phyloP scores from a whole-genome alignment of 2,797 vertebrate genomes.

The Agapornis canus region DNA sequence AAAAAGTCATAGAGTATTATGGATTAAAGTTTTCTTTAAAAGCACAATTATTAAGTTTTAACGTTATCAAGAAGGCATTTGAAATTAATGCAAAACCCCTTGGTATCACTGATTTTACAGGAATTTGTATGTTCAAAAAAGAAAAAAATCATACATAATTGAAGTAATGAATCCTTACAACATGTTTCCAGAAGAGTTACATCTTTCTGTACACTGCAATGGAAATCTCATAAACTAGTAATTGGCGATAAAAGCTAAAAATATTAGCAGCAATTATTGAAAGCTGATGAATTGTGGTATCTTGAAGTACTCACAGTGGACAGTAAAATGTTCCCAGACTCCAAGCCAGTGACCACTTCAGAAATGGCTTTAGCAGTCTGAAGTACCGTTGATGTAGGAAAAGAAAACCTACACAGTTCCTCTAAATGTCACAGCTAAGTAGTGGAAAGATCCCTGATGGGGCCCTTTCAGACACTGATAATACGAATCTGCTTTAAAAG shows the following conservation, averaged over 20 bases:
- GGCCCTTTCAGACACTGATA: background rate
- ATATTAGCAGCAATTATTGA: background rate
- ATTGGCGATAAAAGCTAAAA: background rate
- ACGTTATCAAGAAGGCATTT: background rate
- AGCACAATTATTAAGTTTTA: background rate
- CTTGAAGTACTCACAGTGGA: background rate
- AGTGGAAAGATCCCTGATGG: background rate
- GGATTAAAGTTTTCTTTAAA: background rate
- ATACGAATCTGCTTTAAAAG: background rate
- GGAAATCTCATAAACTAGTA: background rate
- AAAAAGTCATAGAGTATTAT: background rate
- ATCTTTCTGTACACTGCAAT: background rate
- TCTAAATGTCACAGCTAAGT: background rate
- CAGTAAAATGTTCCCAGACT: background rate
- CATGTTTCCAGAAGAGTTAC: background rate
- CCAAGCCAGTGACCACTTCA: background rate
- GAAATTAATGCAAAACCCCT: background rate
- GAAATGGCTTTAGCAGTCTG: background rate
- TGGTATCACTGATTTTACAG: background rate
- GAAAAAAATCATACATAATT: background rate
- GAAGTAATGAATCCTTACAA: background rate
- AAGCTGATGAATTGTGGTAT: background rate
- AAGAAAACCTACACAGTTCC: background rate
- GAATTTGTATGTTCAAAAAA: background rate
- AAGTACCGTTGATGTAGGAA: background rate